Percentiles rank a stretch among this genome's conserved stretches.
Evolutionary conservation across 2,888 invertebrate genomes (phyloP).

Genomic region (Limnephilus auricula): DNA sequence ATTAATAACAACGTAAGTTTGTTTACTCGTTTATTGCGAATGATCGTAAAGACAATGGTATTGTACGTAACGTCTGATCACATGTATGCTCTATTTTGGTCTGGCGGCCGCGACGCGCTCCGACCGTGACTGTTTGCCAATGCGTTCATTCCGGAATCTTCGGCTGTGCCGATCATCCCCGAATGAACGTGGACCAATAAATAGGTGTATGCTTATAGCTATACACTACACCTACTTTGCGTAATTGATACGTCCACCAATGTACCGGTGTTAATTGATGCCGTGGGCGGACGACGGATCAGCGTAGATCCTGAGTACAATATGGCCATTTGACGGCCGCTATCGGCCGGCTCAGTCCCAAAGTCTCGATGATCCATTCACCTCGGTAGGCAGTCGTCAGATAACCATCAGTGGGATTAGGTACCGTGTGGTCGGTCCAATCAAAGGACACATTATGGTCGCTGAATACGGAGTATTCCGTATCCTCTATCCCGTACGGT

Average conservation of each 20-base stretch:
- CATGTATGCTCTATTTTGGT: too few species aligned
- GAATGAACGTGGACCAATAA: too few species aligned
- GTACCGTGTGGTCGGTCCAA: not conserved
- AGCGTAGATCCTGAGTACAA: not conserved
- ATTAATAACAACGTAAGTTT: too few species aligned
- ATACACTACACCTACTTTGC: too few species aligned
- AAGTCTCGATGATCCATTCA: constrained; percentile 11
- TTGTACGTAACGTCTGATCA: too few species aligned
- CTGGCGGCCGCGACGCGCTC: too few species aligned
- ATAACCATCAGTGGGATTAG: constrained; percentile 9
- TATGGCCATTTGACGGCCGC: not conserved
- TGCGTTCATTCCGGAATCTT: too few species aligned
- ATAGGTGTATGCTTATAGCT: too few species aligned
- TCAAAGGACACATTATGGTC: not conserved
- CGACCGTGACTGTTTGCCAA: too few species aligned
- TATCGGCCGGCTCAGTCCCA: not conserved
- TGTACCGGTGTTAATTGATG: not conserved
- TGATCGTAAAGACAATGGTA: too few species aligned
- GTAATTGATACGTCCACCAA: not conserved
- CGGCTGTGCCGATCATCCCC: too few species aligned
- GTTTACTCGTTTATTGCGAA: too few species aligned
- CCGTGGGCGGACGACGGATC: not conserved
- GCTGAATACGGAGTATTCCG: not conserved
- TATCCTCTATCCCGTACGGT: not conserved
- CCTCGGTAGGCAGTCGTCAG: not conserved